A percentile compares a stretch with the other conserved stretches of the same genome.
Conservation (phyloP, 1,140 invertebrate species). For the Diorhabda sublineata region DNA sequence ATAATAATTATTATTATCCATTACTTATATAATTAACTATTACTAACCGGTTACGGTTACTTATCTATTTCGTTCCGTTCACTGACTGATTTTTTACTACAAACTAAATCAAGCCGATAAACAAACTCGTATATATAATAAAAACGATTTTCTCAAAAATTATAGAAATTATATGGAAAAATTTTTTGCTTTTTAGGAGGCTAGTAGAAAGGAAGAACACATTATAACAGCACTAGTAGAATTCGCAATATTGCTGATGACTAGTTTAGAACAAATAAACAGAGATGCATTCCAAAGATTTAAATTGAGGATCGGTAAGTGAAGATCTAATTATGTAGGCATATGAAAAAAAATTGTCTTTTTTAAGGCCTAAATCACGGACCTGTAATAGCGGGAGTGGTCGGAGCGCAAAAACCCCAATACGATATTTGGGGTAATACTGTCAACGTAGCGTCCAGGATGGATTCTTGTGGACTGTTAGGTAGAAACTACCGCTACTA, state of each 20-base stretch:
- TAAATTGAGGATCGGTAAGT: constrained; percentile 81
- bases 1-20: too few relatives aligned
- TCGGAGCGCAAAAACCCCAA: constrained; percentile 94
- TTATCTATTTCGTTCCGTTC: too few relatives aligned
- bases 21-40: too few relatives aligned
- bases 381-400: constrained; percentile 89
- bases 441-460: constrained; percentile 91
- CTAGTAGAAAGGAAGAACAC: constrained; percentile 73
- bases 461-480: constrained; percentile 93
- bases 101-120: too few relatives aligned
- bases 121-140: too few relatives aligned
- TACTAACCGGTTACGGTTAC: too few relatives aligned
- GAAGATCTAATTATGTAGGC: not conserved
- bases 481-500: not conserved
- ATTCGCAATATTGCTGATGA: constrained; percentile 89
- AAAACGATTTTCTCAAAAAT: too few relatives aligned
- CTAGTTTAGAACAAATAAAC: constrained; percentile 91
- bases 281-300: constrained; percentile 95
- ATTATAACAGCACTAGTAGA: constrained; percentile 88
- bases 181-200: constrained; percentile 54
- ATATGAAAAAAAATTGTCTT: not conserved
- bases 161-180: too few relatives aligned
- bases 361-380: constrained; percentile 84
- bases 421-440: constrained; percentile 99
- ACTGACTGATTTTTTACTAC: too few relatives aligned